These are phyloP conservation scores for Dicaeum eximium DNA, from an alignment of 2,113 vertebrate genomes.

Conservation along the genomic window DNA sequence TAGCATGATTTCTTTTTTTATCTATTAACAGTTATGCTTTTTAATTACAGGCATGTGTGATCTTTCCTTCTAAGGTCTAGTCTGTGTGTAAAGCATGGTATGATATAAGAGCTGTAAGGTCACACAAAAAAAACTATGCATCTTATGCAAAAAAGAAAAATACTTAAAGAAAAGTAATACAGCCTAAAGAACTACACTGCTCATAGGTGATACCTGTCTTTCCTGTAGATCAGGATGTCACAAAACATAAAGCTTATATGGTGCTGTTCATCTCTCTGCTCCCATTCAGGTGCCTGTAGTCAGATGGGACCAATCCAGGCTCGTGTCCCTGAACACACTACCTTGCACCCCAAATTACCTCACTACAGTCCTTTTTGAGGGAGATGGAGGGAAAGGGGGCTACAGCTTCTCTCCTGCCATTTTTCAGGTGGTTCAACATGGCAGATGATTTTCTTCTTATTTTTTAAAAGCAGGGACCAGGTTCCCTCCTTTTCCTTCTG, in stretches of 20 bases:
- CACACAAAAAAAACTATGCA: not conserved
- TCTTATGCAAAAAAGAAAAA: not conserved
- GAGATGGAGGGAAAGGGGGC: not conserved
- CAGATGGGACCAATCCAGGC: not conserved
- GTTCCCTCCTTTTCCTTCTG: not conserved
- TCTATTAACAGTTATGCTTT: not conserved
- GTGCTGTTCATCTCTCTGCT: not conserved
- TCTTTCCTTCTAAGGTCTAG: not conserved
- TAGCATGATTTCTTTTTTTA: not conserved
- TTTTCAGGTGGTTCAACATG: not conserved
- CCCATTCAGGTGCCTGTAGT: not conserved
- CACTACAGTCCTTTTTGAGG: fast-evolving
- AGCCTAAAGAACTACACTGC: not conserved
- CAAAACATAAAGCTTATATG: not conserved
- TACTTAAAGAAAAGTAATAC: not conserved
- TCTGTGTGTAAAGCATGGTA: not conserved
- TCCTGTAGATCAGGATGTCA: not conserved
- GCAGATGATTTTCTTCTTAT: not conserved
- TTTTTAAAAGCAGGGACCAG: not conserved
- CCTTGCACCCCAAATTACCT: not conserved
- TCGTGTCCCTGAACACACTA: not conserved
- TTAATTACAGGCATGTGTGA: not conserved
- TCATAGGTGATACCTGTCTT: not conserved
- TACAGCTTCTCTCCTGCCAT: fast-evolving
- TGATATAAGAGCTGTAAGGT: not conserved